A percentile compares a stretch with the other conserved stretches of the same genome.
Evolutionary conservation across 1,140 invertebrate genomes (phyloP).

Genomic region (Drosophila equinoxialis): DNA sequence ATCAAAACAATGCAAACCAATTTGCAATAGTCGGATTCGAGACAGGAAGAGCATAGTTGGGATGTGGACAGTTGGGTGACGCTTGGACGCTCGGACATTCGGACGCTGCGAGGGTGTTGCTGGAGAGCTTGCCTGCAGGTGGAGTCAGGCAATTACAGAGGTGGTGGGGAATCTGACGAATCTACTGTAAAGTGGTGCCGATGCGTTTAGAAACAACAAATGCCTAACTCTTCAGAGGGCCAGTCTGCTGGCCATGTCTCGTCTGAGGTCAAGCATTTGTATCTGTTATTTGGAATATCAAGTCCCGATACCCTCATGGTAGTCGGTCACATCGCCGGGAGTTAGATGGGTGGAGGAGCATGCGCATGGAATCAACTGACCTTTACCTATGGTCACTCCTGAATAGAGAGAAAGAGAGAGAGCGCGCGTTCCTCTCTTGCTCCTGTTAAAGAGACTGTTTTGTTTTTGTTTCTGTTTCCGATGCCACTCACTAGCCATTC

Average conservation of each 20-base stretch:
- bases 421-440: background rate
- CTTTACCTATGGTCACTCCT: background rate
- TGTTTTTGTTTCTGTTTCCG: background rate
- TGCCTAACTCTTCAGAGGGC: constrained; percentile 7
- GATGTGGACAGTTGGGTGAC: constrained; percentile 2
- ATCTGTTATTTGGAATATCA: constrained; percentile 3
- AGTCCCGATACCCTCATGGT: background rate
- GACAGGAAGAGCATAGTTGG: constrained; percentile 2
- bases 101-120: too few relatives aligned
- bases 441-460: background rate
- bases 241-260: background rate
- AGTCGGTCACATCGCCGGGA: background rate
- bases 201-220: constrained; percentile 5
- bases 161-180: background rate
- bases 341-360: constrained; percentile 5
- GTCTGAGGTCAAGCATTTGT: constrained; percentile 5
- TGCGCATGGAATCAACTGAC: constrained; percentile 3
- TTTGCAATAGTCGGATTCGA: constrained; percentile 17
- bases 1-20: constrained; percentile 24
- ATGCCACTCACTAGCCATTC: background rate
- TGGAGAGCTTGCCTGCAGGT: background rate
- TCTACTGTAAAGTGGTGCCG: background rate
- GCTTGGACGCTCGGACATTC: background rate
- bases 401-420: background rate
- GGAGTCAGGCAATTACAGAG: background rate